Evolutionary conservation across 2,888 invertebrate species (phyloP), one percentile per base, ranked within the genome.

Genomic region (Leucophora obtusa): DNA sequence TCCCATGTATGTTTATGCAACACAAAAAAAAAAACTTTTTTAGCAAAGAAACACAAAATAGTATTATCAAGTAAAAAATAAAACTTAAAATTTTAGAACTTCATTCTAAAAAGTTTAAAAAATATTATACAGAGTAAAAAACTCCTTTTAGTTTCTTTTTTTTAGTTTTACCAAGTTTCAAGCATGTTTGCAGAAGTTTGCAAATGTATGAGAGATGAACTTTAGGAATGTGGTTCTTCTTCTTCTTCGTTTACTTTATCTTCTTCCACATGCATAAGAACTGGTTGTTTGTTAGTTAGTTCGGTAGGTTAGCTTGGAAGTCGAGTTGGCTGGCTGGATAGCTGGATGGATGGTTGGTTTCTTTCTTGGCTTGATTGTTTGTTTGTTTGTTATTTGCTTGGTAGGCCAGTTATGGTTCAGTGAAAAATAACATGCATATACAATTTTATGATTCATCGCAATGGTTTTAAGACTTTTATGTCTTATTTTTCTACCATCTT

Each of bases 401-500:
- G 59, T 53, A 58, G 33, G 17, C 59, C 59, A 51, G 53, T 65
- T 76, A 59, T 47, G 77, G 66, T 73, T 73, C 77, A 73, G 10
- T 70, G 56, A 58, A 72, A 73, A 73, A 70, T 66, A 51, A 73
- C 70, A 81, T 70, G 77, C 73, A 81, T 74, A 66, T 80, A 74
- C 73, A 73, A 82, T 80, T 82, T 82, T 77, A 82, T 82, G 82
- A 82, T 80, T 82, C 82, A 82, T 82, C 82, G 71, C 50, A 60
- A 77, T 71, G 65, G 66, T 77, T 15, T 62, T 66, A 43, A 80
- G 69, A 28, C 6, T 77, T 82, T 70, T 82, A 79, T 82, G 82
- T 76, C 79, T 82, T 79, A 73, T 71, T 79, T 79, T 60, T 70
- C 66, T 71, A 53, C 28, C 17, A 9, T 47, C 50, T 15, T 73